Conservation (phyloP, 1,140 invertebrate genomes). For the Papilio dardanus region DNA sequence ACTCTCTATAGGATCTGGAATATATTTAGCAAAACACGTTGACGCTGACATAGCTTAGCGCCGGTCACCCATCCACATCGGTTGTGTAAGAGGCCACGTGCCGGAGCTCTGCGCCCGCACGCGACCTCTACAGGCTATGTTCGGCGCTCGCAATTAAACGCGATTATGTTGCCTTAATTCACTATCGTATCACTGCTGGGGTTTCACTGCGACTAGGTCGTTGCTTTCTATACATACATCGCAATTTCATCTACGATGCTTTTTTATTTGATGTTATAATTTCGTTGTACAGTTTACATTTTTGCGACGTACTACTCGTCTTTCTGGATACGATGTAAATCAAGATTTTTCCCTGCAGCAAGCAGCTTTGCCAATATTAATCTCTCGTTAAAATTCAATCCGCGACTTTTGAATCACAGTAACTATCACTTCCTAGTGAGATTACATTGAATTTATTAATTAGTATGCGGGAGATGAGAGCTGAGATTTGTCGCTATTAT, state of each 20-base stretch:
- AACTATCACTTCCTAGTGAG: conserved; percentile 31
- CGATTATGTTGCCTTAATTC: conserved; percentile 28
- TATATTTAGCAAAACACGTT: background rate
- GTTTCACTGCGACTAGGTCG: conserved; percentile 3
- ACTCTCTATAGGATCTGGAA: background rate
- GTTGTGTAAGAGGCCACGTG: background rate
- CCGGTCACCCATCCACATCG: background rate
- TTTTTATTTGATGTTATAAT: background rate
- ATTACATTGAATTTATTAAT: conserved; percentile 22
- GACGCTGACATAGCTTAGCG: background rate
- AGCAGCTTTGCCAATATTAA: background rate
- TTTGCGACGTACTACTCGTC: background rate
- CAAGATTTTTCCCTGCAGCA: background rate
- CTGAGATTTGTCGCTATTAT: conserved; percentile 27
- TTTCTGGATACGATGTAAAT: background rate
- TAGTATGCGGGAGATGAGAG: conserved; percentile 20
- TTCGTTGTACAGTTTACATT: background rate
- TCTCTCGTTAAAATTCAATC: background rate
- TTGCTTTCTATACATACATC: background rate
- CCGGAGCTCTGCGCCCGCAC: background rate
- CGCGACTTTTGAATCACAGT: conserved; percentile 11
- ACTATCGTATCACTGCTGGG: conserved; percentile 23
- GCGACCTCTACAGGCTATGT: background rate
- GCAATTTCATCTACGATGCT: background rate
- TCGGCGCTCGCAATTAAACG: conserved; percentile 12